Conservation (phyloP, 2,797 vertebrate genomes). For the Enteromius treurensis region DNA sequence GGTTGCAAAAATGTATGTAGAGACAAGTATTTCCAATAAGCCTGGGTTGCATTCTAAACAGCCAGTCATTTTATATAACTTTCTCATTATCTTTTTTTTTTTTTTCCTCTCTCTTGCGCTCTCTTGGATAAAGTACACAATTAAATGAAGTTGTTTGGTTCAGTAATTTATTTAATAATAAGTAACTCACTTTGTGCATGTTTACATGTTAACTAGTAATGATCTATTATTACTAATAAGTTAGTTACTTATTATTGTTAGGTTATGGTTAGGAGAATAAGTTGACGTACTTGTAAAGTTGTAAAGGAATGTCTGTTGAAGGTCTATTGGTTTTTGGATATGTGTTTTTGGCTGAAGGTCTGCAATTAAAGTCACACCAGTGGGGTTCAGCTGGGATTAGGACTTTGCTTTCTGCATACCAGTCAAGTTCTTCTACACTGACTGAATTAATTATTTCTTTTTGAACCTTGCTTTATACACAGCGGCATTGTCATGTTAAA, state of each 20-base stretch:
- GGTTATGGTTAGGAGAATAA: neutral
- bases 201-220: neutral
- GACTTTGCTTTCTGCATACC: no score
- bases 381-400: no score
- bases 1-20: no score
- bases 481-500: no score
- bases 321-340: no score
- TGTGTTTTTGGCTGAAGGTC: no score
- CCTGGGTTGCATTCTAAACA: neutral
- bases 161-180: neutral
- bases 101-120: neutral
- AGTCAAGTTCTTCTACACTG: no score
- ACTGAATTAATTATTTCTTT: no score
- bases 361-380: no score
- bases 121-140: neutral
- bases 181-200: neutral
- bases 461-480: no score
- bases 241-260: neutral
- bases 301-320: neutral
- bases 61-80: neutral
- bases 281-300: neutral
- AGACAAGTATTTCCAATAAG: no score
- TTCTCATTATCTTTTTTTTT: neutral
- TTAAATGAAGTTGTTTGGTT: neutral
- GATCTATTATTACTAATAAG: no score